Conservation (phyloP, 2,113 vertebrate genomes). For the Hippocampus barbouri region DNA sequence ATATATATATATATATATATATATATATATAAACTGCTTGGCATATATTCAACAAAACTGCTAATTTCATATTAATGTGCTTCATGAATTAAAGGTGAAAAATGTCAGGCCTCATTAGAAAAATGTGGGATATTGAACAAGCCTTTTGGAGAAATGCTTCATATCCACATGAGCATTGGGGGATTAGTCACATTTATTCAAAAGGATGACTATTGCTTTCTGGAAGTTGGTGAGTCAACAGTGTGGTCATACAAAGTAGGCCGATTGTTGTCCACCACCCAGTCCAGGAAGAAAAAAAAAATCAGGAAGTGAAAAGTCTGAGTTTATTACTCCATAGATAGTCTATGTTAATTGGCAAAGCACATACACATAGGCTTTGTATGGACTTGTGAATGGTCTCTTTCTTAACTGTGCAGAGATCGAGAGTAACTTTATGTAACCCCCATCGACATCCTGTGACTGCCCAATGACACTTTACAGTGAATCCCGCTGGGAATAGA, state of each 20-base stretch:
- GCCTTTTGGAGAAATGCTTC: background rate
- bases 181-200: background rate
- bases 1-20: no score
- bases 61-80: no score
- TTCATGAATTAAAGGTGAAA: no score
- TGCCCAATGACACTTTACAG: background rate
- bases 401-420: constrained; percentile 62
- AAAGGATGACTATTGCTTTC: background rate
- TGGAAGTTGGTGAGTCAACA: constrained; percentile 6
- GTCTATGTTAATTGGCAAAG: constrained; percentile 36
- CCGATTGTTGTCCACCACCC: background rate
- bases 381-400: constrained; percentile 56
- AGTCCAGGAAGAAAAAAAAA: constrained; percentile 4
- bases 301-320: constrained; percentile 21
- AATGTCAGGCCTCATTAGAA: no score
- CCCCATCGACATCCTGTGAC: constrained; percentile 30
- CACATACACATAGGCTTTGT: constrained; percentile 58
- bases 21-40: no score
- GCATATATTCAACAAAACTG: no score
- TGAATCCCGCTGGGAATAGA: background rate
- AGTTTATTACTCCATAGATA: constrained; percentile 23
- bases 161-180: background rate
- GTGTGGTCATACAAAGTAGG: background rate
- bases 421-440: constrained; percentile 52
- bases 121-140: background rate